Evolutionary conservation across 2,797 vertebrate genomes (phyloP), one percentile per base, ranked within the genome.

Genomic region (Hypotaenidia philippensis): DNA sequence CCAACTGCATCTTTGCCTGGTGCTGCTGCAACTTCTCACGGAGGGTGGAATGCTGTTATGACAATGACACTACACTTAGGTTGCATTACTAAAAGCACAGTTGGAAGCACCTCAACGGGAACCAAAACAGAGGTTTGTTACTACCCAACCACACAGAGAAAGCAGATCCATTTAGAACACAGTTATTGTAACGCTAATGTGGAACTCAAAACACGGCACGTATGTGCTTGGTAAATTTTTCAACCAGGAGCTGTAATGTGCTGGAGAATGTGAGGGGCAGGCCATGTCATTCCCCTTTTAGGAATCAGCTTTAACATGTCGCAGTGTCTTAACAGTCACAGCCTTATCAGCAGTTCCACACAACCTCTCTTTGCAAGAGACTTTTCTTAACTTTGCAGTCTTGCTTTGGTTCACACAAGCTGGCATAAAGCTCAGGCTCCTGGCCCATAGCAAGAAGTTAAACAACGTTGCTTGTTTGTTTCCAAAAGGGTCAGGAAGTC

Each of bases 1-100:
- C 32, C 79, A 64, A 1, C 41, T 11, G 65, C 76, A 60, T 15
- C 82, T 60, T 8, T 1, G 14, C 12, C 25, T 5, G 18, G 59
- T 45, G 77, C 89, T 93, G 76, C 93, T 94, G 95, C 80, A 87
- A 66, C 44, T 90, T 69, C 91, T 96, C 92, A 93, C 6, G 0
- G 21, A 12, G 57, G 29, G 7, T 41, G 91, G 96, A 96, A 94
- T 96, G 95, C 96, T 96, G 91, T 96, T 95, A 83, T 90, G 92
- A 96, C 96, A 95, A 40, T 60, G 89, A 40, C 80, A 52, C 59
- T 16, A 6, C 29, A 34, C 69, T 91, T 45, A 22, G 47, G 69
- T 47, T 76, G 91, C 69, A 56, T 61, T 78, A 83, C 83, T 96
- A 91, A 96, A 93, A 94, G 91, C 79, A 78, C 63, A 59, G 17